These are phyloP conservation scores for Drosophila watanabei DNA, from an alignment of 1,140 invertebrate genomes.

Conservation along the genomic window DNA sequence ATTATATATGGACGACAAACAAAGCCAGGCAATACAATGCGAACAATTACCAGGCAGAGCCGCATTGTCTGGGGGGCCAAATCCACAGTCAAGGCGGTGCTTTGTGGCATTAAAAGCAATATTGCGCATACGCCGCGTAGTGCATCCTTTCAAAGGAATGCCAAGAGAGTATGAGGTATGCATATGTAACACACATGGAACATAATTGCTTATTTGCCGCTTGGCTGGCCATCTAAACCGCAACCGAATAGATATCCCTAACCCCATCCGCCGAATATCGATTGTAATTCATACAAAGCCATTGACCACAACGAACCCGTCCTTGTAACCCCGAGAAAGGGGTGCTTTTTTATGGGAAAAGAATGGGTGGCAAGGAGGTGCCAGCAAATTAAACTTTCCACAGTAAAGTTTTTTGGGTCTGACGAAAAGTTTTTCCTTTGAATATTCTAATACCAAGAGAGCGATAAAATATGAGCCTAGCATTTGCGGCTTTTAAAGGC, in stretches of 20 bases:
- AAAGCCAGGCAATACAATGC: conserved; percentile 61
- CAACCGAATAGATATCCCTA: conserved; percentile 31
- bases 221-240: conserved; percentile 56
- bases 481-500: neutral
- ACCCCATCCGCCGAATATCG: conserved; percentile 40
- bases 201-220: conserved; percentile 78
- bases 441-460: conserved; percentile 13
- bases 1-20: conserved; percentile 18
- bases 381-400: conserved; percentile 38
- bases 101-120: conserved; percentile 16
- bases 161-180: conserved; percentile 9
- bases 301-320: conserved; percentile 51
- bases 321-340: conserved; percentile 1
- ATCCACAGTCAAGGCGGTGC: conserved; percentile 9
- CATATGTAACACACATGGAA: conserved; percentile 18
- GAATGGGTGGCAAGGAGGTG: conserved; percentile 6
- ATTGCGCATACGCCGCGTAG: conserved; percentile 60
- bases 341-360: conserved; percentile 3
- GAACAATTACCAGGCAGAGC: conserved; percentile 33
- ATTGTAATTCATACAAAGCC: conserved; percentile 58
- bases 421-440: conserved; percentile 25
- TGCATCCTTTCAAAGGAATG: conserved; percentile 39
- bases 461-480: conserved; percentile 24
- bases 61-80: conserved; percentile 50
- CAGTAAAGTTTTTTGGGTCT: conserved; percentile 28